Evolutionary conservation across 2,888 invertebrate genomes (phyloP), one percentile per base, ranked within the genome.

Genomic region (Drosophila paucipuncta): DNA sequence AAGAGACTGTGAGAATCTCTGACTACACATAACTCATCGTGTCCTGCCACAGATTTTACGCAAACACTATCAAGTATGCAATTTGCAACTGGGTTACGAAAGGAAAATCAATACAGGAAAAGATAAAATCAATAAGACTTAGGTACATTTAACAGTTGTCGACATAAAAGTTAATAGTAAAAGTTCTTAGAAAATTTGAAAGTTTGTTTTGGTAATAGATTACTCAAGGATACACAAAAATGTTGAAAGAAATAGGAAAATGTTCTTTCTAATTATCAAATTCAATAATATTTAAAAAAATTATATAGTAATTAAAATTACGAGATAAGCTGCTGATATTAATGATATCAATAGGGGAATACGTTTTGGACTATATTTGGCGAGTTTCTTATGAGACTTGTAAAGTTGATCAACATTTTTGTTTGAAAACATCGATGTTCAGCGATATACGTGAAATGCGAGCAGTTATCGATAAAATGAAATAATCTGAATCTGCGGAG

Each of bases 11-110:
- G 49, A 30, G 50, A 67, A 54, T 66, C 71, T 52, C 54, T 54
- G 61, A 67, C 62, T 54, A 63, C 66, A 74, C 52, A 58, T 47
- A 50, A 55, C 33, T 61, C 67, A 65, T 69, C 62, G 49, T 22
- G 39, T 55, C 58, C 55, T 33, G 54, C 60, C 61, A 47, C 59
- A 52, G 53, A 57, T 62, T 54, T 50, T 37, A 37, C 31, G 28
- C 4, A 35, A 33, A 47, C 68, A 89, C 84, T 73, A 47, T 25
- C 22, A 43, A 69, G 54, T 82, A 64, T 22, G 41, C 11, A 35
- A 18, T 35, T 37, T 2, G 9, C 47, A 11, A 37, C n/a, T 30
- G 28, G 6, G 33, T 6, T 22, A 25, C 10, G 9, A 54, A 25
- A 35, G 13, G 5, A 30, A 30, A 5, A 28, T 50, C 10, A 13